A percentile compares a stretch with the other conserved stretches of the same genome.
Conservation (phyloP, 2,797 vertebrate species). For the Platyrinchus mystaceus region DNA sequence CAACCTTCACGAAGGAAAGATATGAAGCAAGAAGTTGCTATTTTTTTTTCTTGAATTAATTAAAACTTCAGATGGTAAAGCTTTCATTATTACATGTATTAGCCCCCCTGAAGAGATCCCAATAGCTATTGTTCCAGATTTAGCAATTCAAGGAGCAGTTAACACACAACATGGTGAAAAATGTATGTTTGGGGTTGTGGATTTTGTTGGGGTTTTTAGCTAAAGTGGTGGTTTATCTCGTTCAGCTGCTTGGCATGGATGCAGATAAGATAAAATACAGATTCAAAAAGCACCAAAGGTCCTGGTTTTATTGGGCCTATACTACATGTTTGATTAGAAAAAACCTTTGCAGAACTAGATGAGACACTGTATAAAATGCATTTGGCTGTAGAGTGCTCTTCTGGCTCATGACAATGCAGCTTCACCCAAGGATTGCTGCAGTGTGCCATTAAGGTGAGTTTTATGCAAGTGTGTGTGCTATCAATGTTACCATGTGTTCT, state of each 20-base stretch:
- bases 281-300: neutral
- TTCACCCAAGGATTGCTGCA: neutral
- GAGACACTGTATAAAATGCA: neutral
- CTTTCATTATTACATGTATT: neutral
- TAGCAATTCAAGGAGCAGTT: neutral
- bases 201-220: neutral
- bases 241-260: neutral
- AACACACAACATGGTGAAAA: neutral
- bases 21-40: neutral
- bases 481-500: neutral
- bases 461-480: fast-evolving
- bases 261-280: neutral
- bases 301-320: neutral
- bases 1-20: neutral
- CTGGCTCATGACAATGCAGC: neutral
- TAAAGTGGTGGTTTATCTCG: neutral
- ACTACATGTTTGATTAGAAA: neutral
- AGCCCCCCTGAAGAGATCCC: neutral
- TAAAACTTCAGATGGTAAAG: neutral
- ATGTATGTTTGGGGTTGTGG: neutral
- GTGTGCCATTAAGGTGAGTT: neutral
- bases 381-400: neutral
- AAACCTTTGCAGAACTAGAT: neutral
- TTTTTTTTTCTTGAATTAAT: neutral
- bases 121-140: neutral